Conservation (phyloP, 2,113 vertebrate species). For the Macheiramphus alcinus region DNA sequence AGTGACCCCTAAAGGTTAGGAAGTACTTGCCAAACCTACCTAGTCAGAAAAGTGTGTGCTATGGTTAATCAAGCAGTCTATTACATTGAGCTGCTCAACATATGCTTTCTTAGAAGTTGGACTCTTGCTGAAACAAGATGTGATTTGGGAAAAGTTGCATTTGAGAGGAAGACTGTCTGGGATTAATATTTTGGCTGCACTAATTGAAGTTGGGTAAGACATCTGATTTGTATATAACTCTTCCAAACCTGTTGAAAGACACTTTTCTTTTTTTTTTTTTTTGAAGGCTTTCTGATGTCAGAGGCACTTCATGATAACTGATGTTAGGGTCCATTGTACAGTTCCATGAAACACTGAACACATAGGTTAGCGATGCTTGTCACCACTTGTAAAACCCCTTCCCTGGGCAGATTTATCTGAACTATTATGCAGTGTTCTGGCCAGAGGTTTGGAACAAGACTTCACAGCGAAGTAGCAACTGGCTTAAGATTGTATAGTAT, state of each 20-base stretch:
- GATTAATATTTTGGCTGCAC: not conserved
- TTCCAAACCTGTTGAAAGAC: not conserved
- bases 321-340: not conserved
- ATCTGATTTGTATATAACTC: not conserved
- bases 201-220: not conserved
- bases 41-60: not conserved
- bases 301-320: not conserved
- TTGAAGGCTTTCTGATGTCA: not conserved
- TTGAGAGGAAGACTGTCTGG: not conserved
- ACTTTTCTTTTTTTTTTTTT: not conserved
- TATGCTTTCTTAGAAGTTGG: not conserved
- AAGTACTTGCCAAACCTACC: not conserved
- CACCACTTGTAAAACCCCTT: not conserved
- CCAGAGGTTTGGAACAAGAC: not conserved
- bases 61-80: not conserved
- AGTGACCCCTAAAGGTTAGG: not conserved
- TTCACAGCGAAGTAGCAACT: not conserved
- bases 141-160: not conserved
- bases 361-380: not conserved
- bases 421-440: rapidly evolving
- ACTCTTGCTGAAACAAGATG: not conserved
- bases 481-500: not conserved
- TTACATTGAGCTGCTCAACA: not conserved
- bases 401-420: not conserved
- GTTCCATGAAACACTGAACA: not conserved